Evolutionary conservation across 2,797 vertebrate species (phyloP).

Genomic region (Channallabes apus): DNA sequence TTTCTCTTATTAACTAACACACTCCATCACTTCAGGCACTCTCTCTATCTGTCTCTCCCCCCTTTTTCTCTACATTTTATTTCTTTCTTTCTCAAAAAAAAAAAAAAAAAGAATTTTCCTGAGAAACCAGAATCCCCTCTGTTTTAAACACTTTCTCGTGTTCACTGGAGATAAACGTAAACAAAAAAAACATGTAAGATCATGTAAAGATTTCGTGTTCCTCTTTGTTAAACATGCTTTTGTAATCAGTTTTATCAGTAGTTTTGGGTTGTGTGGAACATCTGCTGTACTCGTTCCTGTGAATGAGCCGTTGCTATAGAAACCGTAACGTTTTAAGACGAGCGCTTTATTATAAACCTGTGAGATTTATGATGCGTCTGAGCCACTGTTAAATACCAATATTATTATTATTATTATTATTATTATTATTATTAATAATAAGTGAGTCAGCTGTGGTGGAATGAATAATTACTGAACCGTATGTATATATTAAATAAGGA

Average conservation of each 20-base stretch:
- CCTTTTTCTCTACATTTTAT: no score
- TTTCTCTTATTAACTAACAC: no score
- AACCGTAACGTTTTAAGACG: not conserved
- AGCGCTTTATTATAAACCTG: not conserved
- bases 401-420: not conserved
- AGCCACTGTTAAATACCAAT: not conserved
- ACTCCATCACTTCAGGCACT: no score
- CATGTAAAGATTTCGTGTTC: not conserved
- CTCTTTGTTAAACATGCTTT: not conserved
- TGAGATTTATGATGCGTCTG: not conserved
- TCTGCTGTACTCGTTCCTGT: not conserved
- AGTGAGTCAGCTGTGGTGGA: not conserved
- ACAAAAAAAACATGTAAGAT: not conserved
- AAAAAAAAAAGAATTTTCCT: not conserved
- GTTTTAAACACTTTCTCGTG: not conserved
- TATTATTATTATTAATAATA: no score
- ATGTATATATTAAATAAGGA: not conserved
- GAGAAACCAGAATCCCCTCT: not conserved
- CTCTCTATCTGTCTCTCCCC: no score
- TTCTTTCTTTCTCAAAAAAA: not conserved
- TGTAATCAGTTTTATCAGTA: not conserved
- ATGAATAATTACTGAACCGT: not conserved
- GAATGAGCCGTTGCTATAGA: not conserved
- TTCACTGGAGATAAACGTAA: not conserved
- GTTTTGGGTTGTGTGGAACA: not conserved